These are phyloP conservation scores for Mesaphorura yosii DNA, from an alignment of 1,140 invertebrate genomes.

Conservation along the genomic window DNA sequence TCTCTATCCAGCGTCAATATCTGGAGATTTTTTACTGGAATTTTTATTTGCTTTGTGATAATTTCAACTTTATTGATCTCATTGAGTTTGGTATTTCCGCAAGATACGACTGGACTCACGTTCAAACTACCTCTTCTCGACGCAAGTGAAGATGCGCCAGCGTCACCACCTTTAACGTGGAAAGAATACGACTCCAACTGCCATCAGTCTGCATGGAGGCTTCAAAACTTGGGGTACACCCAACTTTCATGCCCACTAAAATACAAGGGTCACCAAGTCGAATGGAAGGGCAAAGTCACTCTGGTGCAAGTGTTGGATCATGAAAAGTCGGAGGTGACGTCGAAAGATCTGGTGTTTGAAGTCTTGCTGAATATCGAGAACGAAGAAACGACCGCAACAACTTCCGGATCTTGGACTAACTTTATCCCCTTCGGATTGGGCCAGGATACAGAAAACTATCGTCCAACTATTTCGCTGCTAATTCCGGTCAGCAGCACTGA, in stretches of 20 bases:
- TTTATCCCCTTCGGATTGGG: neutral
- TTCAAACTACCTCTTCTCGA: too few relatives aligned
- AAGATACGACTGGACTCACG: neutral
- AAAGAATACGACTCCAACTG: slow-evolving; percentile 20
- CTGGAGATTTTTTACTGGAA: neutral
- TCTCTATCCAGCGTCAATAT: neutral
- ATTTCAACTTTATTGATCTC: neutral
- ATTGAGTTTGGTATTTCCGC: neutral
- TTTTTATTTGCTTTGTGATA: neutral
- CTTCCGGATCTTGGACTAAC: neutral
- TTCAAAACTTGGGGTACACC: slow-evolving; percentile 8
- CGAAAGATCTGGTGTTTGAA: slow-evolving; percentile 7
- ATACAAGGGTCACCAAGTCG: slow-evolving; percentile 11
- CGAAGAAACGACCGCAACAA: neutral
- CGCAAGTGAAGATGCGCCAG: neutral
- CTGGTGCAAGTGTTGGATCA: neutral
- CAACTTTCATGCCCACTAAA: slow-evolving; percentile 15
- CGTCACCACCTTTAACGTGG: slow-evolving; percentile 8
- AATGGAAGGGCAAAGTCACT: slow-evolving; percentile 12
- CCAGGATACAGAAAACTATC: neutral
- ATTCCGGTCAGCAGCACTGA: neutral
- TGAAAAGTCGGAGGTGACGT: neutral
- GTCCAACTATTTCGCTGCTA: neutral
- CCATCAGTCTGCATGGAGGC: slow-evolving; percentile 16
- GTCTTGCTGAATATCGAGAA: neutral